Evolutionary conservation across 2,113 vertebrate genomes (phyloP).

Genomic region (Tinamus guttatus): DNA sequence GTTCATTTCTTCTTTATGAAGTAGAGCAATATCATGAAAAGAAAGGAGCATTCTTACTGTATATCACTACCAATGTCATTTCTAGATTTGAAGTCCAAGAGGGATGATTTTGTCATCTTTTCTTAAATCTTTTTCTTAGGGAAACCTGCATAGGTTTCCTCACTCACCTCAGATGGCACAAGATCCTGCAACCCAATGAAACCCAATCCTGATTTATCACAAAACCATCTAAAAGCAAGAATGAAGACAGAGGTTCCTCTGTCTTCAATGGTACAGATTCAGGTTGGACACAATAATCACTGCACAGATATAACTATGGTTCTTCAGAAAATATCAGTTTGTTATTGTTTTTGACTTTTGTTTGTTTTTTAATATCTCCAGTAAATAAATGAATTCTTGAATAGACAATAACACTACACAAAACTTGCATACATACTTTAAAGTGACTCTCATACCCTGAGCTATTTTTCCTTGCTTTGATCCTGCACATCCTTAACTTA

Average conservation of each 20-base stretch:
- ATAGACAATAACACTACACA: not conserved
- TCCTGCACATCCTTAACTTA: not conserved
- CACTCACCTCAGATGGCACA: not conserved
- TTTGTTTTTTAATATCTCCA: not conserved
- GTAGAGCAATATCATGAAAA: not conserved
- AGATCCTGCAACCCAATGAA: not conserved
- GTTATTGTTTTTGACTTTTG: not conserved
- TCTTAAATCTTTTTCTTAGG: not conserved
- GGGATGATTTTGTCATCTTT: not conserved
- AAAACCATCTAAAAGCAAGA: not conserved
- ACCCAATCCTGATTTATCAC: not conserved
- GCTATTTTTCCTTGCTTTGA: not conserved
- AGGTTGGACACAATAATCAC: not conserved
- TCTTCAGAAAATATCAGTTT: not conserved
- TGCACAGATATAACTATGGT: not conserved
- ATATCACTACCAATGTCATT: not conserved
- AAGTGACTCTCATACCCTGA: not conserved
- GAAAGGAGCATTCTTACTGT: not conserved
- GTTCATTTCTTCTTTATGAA: not conserved
- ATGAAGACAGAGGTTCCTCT: not conserved
- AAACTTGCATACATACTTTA: not conserved
- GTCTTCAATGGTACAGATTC: not conserved
- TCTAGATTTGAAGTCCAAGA: not conserved
- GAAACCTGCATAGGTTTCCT: not conserved
- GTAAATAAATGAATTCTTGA: not conserved